Evolutionary conservation across 2,888 invertebrate species (phyloP).

Genomic region (Micoletzkya japonica): DNA sequence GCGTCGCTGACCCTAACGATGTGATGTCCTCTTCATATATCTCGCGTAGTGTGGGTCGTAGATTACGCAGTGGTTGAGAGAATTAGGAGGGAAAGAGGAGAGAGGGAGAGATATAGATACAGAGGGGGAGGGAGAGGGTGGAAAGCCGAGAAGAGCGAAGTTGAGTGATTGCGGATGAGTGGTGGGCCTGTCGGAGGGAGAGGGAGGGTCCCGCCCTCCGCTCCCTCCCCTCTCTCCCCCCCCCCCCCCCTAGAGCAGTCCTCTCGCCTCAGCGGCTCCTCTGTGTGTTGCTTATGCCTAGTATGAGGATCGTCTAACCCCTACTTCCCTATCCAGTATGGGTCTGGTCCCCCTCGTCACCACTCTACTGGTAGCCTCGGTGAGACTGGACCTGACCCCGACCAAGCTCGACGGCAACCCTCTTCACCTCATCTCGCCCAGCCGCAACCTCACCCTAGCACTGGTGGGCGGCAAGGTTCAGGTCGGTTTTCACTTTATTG

Average conservation of each 20-base stretch:
- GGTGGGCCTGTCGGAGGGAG: neutral
- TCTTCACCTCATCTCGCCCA: conserved; percentile 38
- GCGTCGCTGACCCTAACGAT: too few relatives aligned
- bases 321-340: conserved; percentile 10
- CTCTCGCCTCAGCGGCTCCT: conserved; percentile 1
- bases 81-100: too few relatives aligned
- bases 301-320: conserved; percentile 19
- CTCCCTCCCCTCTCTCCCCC: conserved; percentile 8
- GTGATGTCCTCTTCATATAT: too few relatives aligned
- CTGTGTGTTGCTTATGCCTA: conserved; percentile 19
- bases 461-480: conserved; percentile 31
- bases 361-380: conserved; percentile 14
- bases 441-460: conserved; percentile 40
- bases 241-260: neutral
- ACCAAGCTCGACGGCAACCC: conserved; percentile 28
- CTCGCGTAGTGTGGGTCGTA: too few relatives aligned
- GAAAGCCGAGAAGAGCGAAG: too few relatives aligned
- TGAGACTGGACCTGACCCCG: conserved; percentile 27
- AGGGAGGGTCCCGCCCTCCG: conserved; percentile 11
- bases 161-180: too few relatives aligned
- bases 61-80: too few relatives aligned
- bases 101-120: too few relatives aligned
- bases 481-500: too few relatives aligned
- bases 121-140: too few relatives aligned
- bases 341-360: conserved; percentile 22